These are phyloP conservation scores for Stramonita haemastoma DNA, from an alignment of 2,888 invertebrate species.

Conservation along the genomic window DNA sequence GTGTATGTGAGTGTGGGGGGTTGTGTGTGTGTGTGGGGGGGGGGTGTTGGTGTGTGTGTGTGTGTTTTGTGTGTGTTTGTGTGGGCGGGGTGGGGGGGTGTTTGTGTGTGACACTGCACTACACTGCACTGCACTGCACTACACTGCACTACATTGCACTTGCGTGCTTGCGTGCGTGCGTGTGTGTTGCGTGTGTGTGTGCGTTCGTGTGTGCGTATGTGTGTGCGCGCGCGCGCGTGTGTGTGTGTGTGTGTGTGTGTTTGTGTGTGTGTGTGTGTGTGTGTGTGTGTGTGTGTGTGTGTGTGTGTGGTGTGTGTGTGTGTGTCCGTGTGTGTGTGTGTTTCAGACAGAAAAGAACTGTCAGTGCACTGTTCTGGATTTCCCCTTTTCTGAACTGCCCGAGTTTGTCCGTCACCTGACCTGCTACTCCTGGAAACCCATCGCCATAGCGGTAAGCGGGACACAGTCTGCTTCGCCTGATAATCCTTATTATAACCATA, in stretches of 20 bases:
- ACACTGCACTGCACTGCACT: too few species aligned
- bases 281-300: neutral
- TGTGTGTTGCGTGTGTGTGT: neutral
- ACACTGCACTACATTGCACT: too few species aligned
- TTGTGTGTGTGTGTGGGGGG: neutral
- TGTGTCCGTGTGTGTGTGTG: neutral
- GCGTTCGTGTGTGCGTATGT: neutral
- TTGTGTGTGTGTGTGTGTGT: neutral
- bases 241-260: neutral
- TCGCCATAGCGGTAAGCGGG: constrained; percentile 23
- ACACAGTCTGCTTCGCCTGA: neutral
- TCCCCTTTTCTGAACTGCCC: constrained; percentile 30
- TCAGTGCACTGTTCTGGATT: constrained; percentile 24
- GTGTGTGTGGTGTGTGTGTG: constrained; percentile 14
- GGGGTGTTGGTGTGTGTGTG: neutral
- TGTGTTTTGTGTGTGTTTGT: too few species aligned
- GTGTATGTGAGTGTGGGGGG: neutral
- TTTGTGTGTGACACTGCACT: too few species aligned
- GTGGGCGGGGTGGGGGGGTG: too few species aligned
- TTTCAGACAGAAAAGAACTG: constrained; percentile 40
- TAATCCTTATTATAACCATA: neutral
- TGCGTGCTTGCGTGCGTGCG: neutral
- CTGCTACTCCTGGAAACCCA: constrained; percentile 40
- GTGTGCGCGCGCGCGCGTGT: neutral
- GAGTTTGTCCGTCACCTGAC: constrained; percentile 3